Conservation (phyloP, 2,113 vertebrate species). For the Neogale vison region DNA sequence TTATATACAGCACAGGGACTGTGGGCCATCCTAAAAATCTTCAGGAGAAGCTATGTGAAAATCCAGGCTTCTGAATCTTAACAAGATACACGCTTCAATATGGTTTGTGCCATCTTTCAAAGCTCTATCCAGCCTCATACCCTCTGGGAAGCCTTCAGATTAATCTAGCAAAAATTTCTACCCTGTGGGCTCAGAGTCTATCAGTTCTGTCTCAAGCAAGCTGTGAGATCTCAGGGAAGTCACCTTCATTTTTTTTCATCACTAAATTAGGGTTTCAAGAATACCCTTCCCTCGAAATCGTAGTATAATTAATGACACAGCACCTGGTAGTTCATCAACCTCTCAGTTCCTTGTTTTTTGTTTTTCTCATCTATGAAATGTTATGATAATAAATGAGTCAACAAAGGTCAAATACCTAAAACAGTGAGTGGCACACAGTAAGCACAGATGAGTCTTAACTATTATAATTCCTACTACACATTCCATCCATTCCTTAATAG, state of each 20-base stretch:
- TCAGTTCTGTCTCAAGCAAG: background rate
- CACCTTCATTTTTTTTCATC: constrained; percentile 29
- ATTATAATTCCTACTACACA: background rate
- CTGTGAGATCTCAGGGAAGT: background rate
- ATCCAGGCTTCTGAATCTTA: background rate
- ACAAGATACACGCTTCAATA: background rate
- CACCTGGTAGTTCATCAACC: background rate
- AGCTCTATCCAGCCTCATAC: background rate
- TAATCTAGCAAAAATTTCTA: background rate
- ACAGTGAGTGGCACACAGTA: background rate
- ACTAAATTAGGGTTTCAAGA: constrained; percentile 25
- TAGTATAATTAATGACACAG: constrained; percentile 18
- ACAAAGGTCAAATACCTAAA: background rate
- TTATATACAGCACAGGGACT: background rate
- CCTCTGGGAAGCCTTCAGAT: background rate
- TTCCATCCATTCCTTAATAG: background rate
- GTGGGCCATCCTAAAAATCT: background rate
- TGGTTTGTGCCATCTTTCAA: background rate
- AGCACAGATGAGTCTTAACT: background rate
- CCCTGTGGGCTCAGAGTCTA: background rate
- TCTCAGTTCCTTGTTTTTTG: background rate
- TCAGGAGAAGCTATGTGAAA: background rate
- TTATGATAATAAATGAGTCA: background rate
- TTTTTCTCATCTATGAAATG: background rate
- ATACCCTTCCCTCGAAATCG: background rate